Conservation (phyloP, 2,888 invertebrate species). For the Oscheius sp. region DNA sequence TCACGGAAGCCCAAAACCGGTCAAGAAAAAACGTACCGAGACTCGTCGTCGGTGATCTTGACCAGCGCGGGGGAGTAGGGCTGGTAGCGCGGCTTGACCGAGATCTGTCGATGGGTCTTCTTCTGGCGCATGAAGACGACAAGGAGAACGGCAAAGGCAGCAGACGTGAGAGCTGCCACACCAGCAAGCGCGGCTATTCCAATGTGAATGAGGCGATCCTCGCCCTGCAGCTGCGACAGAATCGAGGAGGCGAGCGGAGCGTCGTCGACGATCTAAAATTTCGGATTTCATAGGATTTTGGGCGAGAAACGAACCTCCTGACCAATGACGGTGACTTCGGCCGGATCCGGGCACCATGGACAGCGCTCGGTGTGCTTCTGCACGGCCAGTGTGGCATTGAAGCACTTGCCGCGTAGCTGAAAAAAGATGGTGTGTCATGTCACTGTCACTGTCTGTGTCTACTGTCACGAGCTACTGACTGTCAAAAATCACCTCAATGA, state of each 20-base stretch:
- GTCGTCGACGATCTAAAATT: conserved; percentile 41
- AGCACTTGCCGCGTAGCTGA: conserved; percentile 66
- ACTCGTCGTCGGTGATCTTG: conserved; percentile 48
- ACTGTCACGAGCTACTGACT: too few relatives aligned
- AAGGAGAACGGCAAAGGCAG: conserved; percentile 52
- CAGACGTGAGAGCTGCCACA: conserved; percentile 53
- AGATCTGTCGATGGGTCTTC: conserved; percentile 35
- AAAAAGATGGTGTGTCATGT: background rate
- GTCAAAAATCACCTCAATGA: conserved; percentile 18
- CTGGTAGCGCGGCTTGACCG: conserved; percentile 48
- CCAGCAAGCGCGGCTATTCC: conserved; percentile 53
- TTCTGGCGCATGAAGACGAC: conserved; percentile 56
- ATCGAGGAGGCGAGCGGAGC: conserved; percentile 35
- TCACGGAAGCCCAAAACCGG: too few relatives aligned
- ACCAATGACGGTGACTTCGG: conserved; percentile 61
- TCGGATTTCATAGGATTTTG: background rate
- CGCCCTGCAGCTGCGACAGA: conserved; percentile 35
- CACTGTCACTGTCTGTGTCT: too few relatives aligned
- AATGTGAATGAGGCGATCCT: conserved; percentile 52
- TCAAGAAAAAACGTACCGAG: conserved; percentile 35
- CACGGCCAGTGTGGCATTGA: conserved; percentile 67
- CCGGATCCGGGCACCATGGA: conserved; percentile 71
- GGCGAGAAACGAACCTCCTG: conserved; percentile 45
- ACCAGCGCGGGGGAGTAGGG: conserved; percentile 53
- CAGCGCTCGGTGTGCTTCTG: conserved; percentile 66